These are phyloP conservation scores for Lerista edwardsae DNA, from an alignment of 2,797 vertebrate genomes.

Conservation along the genomic window DNA sequence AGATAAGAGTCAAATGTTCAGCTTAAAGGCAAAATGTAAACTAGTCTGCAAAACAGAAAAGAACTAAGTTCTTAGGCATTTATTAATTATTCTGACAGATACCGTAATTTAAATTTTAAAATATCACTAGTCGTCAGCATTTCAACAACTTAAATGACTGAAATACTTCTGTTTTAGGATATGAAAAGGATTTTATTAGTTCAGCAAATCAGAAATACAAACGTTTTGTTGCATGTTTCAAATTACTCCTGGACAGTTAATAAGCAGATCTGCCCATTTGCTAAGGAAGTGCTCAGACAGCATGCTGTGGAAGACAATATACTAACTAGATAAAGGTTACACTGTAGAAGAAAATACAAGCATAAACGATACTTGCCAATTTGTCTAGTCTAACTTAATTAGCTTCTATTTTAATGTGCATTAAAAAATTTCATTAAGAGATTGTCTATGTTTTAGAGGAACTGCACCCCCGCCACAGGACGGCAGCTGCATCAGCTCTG, in stretches of 20 bases:
- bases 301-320: constrained; percentile 27
- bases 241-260: constrained; percentile 15
- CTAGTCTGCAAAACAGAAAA: neutral
- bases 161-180: constrained; percentile 10
- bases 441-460: neutral
- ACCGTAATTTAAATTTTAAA: constrained; percentile 28
- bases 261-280: constrained; percentile 25
- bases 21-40: constrained; percentile 17
- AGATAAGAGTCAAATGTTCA: neutral
- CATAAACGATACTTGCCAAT: constrained; percentile 14
- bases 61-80: constrained; percentile 11
- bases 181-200: constrained; percentile 29
- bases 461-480: too few species aligned
- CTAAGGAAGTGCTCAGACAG: constrained; percentile 32
- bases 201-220: constrained; percentile 25
- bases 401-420: constrained; percentile 10
- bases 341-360: neutral
- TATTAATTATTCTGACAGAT: constrained; percentile 6
- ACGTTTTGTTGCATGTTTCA: constrained; percentile 27
- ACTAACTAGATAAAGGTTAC: constrained; percentile 24
- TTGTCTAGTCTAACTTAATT: constrained; percentile 14
- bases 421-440: neutral
- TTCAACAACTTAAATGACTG: constrained; percentile 21
- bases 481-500: too few species aligned
- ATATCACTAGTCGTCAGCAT: constrained; percentile 12